phyloP scores from a whole-genome alignment of 2,113 vertebrate species.

The Eubucco bourcierii region DNA sequence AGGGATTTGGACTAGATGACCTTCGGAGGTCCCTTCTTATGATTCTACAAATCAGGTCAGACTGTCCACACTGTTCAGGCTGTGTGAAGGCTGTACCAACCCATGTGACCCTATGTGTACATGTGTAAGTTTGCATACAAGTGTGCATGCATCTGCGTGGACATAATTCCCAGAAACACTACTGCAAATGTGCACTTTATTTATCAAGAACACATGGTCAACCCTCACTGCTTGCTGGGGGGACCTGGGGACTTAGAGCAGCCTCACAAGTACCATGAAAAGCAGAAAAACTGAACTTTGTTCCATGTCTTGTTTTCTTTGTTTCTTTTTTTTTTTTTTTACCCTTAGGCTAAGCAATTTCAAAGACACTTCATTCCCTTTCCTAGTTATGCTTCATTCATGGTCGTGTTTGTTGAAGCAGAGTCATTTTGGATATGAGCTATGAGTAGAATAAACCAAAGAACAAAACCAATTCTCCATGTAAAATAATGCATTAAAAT shows the following conservation, averaged over 20 bases:
- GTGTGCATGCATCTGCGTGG: fast-evolving
- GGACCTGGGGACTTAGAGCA: not conserved
- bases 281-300: not conserved
- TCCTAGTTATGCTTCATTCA: not conserved
- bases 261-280: not conserved
- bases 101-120: not conserved
- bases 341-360: not conserved
- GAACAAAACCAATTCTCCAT: not conserved
- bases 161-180: not conserved
- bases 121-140: not conserved
- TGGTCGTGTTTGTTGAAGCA: not conserved
- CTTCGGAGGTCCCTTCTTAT: too few relatives aligned
- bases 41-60: not conserved
- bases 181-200: not conserved
- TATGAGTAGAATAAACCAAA: not conserved
- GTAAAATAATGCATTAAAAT: not conserved
- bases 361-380: not conserved
- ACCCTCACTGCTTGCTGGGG: not conserved
- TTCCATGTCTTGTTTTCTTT: not conserved
- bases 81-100: not conserved
- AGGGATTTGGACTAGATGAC: too few relatives aligned
- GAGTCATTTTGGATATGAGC: not conserved
- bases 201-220: not conserved
- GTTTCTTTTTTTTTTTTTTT: not conserved
- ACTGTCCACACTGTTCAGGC: not conserved